Evolutionary conservation across 2,113 vertebrate species (phyloP).

Genomic region (Saguinus imperator): DNA sequence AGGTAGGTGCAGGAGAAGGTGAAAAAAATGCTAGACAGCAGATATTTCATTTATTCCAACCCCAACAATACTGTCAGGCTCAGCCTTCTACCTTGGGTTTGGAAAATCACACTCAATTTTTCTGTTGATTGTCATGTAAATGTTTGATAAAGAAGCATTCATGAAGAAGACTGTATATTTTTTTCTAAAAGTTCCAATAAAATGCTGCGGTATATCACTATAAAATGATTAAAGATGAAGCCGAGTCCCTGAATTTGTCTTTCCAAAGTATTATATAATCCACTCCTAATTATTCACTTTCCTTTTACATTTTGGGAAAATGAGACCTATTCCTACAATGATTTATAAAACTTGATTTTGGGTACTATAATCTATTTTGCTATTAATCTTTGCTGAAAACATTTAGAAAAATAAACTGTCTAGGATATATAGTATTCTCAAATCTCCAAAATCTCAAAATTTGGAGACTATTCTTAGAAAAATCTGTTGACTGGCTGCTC

Average conservation of each 20-base stretch:
- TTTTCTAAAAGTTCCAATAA: neutral
- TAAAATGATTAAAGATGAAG: neutral
- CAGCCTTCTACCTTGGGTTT: neutral
- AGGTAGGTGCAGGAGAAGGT: neutral
- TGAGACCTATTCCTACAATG: neutral
- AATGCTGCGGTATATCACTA: neutral
- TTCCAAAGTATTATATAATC: neutral
- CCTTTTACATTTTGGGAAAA: neutral
- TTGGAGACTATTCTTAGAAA: neutral
- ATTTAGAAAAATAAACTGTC: neutral
- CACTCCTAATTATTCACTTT: neutral
- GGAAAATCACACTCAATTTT: neutral
- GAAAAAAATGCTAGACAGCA: neutral
- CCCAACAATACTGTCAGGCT: neutral
- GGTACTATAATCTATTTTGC: neutral
- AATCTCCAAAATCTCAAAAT: neutral
- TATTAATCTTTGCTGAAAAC: neutral
- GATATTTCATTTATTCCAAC: neutral
- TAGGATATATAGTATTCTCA: too few relatives aligned
- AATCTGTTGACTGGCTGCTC: neutral
- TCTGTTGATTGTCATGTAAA: neutral
- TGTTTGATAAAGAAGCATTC: neutral
- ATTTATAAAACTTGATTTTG: slow-evolving; percentile 19
- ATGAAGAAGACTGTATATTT: neutral
- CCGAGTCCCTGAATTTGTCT: neutral